Conservation (phyloP, 1,140 invertebrate species). For the Musca domestica region DNA sequence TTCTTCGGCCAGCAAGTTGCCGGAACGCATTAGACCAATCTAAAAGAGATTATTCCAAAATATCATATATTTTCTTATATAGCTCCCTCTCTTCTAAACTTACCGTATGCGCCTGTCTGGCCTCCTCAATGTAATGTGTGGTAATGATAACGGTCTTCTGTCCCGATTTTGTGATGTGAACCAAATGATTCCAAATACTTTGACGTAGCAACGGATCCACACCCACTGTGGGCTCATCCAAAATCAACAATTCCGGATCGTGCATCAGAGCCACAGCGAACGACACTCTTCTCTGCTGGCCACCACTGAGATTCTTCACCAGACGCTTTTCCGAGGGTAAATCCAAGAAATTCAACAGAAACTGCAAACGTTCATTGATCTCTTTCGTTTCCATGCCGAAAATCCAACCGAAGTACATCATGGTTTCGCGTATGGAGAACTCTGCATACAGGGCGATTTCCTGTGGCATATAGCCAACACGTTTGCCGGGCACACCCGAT, state of each 20-base stretch:
- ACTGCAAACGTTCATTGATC: slow-evolving; percentile 78
- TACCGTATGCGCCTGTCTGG: slow-evolving; percentile 82
- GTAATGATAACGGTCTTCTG: slow-evolving; percentile 90
- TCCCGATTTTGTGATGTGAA: slow-evolving; percentile 76
- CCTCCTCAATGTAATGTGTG: slow-evolving; percentile 93
- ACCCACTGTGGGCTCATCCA: slow-evolving; percentile 94
- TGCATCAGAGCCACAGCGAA: slow-evolving; percentile 91
- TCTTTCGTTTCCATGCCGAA: slow-evolving; percentile 83
- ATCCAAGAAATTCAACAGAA: slow-evolving; percentile 87
- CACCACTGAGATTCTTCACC: slow-evolving; percentile 89
- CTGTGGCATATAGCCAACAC: slow-evolving; percentile 81
- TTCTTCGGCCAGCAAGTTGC: slow-evolving; percentile 86
- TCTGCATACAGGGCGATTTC: slow-evolving; percentile 93
- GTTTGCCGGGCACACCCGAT: slow-evolving; percentile 83
- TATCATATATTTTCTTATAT: not conserved
- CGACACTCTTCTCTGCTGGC: slow-evolving; percentile 87
- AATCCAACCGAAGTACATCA: slow-evolving; percentile 96
- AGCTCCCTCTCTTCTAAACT: slow-evolving; percentile 37
- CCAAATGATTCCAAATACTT: slow-evolving; percentile 90
- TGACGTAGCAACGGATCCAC: slow-evolving; percentile 86
- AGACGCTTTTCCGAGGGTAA: slow-evolving; percentile 79
- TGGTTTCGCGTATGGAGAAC: slow-evolving; percentile 91
- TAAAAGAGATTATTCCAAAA: slow-evolving; percentile 43
- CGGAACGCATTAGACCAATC: slow-evolving; percentile 93
- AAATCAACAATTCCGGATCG: slow-evolving; percentile 86